Evolutionary conservation across 2,888 invertebrate genomes (phyloP), one percentile per base, ranked within the genome.

Genomic region (Melolontha melolontha): DNA sequence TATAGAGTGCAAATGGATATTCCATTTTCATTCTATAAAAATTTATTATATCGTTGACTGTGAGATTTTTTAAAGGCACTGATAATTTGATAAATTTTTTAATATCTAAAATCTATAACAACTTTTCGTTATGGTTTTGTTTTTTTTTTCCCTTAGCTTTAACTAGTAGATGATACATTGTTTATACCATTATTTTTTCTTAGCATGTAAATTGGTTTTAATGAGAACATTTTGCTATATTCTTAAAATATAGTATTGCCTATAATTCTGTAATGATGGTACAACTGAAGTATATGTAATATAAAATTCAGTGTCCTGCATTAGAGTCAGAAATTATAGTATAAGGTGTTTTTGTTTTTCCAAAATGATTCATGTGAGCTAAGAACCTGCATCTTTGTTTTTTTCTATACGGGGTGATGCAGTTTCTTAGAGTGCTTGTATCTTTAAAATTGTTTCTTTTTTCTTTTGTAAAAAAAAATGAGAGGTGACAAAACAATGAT

Each of bases 11-110:
- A 6, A 11, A 7, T 22, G 22, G 22, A 22, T 22, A 2, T 29
- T 5, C 47, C 22, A 34, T 54, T 29, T 47, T 27, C 17, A 39
- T 52, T 39, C 12, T 39, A 34, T 29, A 44, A 17, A 42, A 44
- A 29, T 65, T 40, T 52, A 40, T 17, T 54, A 62, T 16, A 34
- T 47, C 42, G 42, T 57, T 62, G 59, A 62, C 59, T 62, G 59
- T 62, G 59, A 47, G 16, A 47, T 34, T 14, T 62, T 57, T 34
- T 47, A 44, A 47, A 59, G 5, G 59, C 59, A 59, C 59, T 55
- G 55, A 55, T 41, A 55, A 40, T 17, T 29, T 17, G 16, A 17
- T 50, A 17, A 22, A 17, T 22, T 22, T 50, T 50, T 22, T 50
- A 50, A n/a, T 11, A 10, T 10, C 10, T 8, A 34, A 44, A 44